Evolutionary conservation across 1,140 invertebrate species (phyloP), one percentile per base, ranked within the genome.

Genomic region (Archivesica marissinica): DNA sequence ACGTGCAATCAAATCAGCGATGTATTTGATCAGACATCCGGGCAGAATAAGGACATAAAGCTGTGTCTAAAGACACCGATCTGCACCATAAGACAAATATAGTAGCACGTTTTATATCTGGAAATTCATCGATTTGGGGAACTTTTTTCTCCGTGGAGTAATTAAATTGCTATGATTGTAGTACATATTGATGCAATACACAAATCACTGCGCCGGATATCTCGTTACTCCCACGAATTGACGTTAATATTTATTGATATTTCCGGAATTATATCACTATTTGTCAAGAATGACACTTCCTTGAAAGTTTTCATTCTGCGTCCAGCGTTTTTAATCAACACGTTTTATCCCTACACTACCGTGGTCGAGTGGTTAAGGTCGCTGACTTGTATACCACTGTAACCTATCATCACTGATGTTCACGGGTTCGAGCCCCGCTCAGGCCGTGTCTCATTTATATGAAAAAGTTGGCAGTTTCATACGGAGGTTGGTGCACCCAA

Each of bases 181-280:
- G 44, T 44, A 30, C 17, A 25, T 41, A 66, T 79, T 79, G 41
- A 64, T 79, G 61, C 61, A 47, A 35, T 47, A 64, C 77, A 79
- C 77, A 79, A 79, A 79, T 79, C 77, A 79, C 25, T 79, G 59
- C 44, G 47, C 61, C 41, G 77, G 61, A 72, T 66, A 79, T 79
- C 77, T 50, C 28, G 59, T 79, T 79, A 79, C 30, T 66, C 61
- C 20, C 1, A 35, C 39, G 38, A 50, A 59, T 68, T 61, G 77
- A 79, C 77, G 28, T 66, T 79, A 79, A 79, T 79, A 79, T 66
- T 50, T 79, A 79, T 79, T 68, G 77, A 79, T 79, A 79, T 47
- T 50, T 50, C 44, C 33, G 38, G 77, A 47, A 50, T 35, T 44
- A 47, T 6, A 44, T 68, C 23, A 47, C 56, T 30, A 76, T 76